Conservation (phyloP, 2,113 vertebrate species). For the Hystrix cristata region DNA sequence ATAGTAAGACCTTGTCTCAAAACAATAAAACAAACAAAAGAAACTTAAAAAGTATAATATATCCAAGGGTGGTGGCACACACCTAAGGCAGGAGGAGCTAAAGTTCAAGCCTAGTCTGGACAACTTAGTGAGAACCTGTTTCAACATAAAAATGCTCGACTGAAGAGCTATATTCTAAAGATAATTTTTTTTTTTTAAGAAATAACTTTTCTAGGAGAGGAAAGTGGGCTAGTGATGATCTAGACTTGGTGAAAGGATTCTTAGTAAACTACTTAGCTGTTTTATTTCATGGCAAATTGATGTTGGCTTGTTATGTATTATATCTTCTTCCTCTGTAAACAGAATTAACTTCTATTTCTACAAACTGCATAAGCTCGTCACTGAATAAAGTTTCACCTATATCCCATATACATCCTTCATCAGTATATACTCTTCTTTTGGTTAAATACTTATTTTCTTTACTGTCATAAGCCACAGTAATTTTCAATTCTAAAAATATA, state of each 20-base stretch:
- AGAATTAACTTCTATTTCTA: slow-evolving; percentile 33
- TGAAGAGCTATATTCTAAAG: background rate
- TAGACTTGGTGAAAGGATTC: slow-evolving; percentile 15
- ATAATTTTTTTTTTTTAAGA: slow-evolving; percentile 38
- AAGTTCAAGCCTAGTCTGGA: background rate
- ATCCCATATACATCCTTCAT: slow-evolving; percentile 1
- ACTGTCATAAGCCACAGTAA: background rate
- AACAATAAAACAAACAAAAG: background rate
- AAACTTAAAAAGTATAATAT: background rate
- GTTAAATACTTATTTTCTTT: background rate
- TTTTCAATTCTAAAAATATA: slow-evolving; percentile 51
- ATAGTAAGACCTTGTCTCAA: background rate
- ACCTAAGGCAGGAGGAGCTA: background rate
- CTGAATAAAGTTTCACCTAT: background rate
- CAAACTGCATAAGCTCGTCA: background rate
- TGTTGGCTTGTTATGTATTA: slow-evolving; percentile 41
- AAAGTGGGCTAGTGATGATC: background rate
- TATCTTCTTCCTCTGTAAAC: background rate
- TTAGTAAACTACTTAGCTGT: background rate
- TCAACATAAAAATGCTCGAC: background rate
- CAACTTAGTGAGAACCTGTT: background rate
- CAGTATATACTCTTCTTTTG: background rate
- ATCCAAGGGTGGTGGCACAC: background rate
- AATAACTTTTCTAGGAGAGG: slow-evolving; percentile 30
- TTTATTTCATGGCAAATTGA: slow-evolving; percentile 25